phyloP scores from a whole-genome alignment of 2,888 invertebrate species.

The Meiosimyza platycephala region DNA sequence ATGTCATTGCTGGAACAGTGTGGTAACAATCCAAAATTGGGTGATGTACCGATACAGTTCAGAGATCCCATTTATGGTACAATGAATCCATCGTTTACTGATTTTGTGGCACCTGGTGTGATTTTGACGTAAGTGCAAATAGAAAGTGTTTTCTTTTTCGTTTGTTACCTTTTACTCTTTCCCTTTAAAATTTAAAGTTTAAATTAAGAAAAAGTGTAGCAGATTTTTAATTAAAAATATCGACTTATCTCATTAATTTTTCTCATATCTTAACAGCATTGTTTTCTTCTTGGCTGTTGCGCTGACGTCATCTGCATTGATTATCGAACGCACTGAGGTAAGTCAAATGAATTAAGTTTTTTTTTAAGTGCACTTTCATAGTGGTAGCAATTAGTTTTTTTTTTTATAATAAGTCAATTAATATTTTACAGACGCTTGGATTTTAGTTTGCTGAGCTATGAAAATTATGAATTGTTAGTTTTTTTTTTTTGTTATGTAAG shows the following conservation, averaged over 20 bases:
- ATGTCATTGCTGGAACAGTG: slow-evolving; percentile 78
- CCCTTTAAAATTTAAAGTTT: background rate
- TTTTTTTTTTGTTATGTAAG: too few species aligned
- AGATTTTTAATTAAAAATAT: slow-evolving; percentile 4
- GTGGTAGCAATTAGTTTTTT: background rate
- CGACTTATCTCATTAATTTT: background rate
- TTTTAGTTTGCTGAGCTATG: background rate
- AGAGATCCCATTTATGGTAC: slow-evolving; percentile 89
- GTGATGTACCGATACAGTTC: slow-evolving; percentile 90
- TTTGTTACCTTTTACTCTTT: background rate
- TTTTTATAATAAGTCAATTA: background rate
- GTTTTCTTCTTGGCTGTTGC: slow-evolving; percentile 97
- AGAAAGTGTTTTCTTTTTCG: background rate
- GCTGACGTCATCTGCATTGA: slow-evolving; percentile 89
- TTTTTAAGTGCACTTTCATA: background rate
- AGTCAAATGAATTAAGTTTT: slow-evolving; percentile 40
- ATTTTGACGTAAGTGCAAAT: slow-evolving; percentile 82
- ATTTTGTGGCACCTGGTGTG: slow-evolving; percentile 96
- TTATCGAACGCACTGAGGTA: slow-evolving; percentile 87
- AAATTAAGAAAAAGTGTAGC: background rate
- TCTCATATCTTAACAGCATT: slow-evolving; percentile 72
- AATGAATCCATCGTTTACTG: slow-evolving; percentile 91
- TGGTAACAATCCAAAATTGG: slow-evolving; percentile 84
- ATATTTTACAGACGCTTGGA: background rate
- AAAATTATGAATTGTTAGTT: too few species aligned